Base-by-base conservation (phyloP, 2,113 vertebrate species). In the Strix uralensis region DNA sequence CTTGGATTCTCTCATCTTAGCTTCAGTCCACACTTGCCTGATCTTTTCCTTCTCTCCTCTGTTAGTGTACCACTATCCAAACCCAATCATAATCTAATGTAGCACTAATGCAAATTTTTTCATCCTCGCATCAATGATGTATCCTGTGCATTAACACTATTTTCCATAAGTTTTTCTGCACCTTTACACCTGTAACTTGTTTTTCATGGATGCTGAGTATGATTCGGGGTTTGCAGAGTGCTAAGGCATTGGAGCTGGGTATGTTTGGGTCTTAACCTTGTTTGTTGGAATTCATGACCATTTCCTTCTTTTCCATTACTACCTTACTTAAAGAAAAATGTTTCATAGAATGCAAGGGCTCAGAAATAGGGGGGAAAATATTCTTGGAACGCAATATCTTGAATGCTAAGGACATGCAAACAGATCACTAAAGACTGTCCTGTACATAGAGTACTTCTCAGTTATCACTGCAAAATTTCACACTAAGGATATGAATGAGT, bases 71-170 rank as follows among this genome's bases (percentile, higher is more conserved):
- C 42, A 11, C 29, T 63, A 2, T 57, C 46, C 42, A 86, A 81
- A 72, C 16, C 27, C 51, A 47, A 10, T 19, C 0, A 0, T 29
- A 72, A 12, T 42, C n/a, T 40, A 57, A 20, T 2, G 0, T 36
- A 27, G 4, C 27, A 9, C 6, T 79, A 80, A 78, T 44, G 14
- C 6, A 55, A 10, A 6, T 5, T 7, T 73, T 26, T 58, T 61
- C 5, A 9, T 73, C 73, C 34, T 84, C 9, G 22, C 11, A 47
- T 74, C 15, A 62, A 1, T 67, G 18, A 25, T 18, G 22, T n/a
- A 34, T 26, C 13, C 15, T 36, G 9, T 51, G n/a, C 5, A 1
- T 23, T 51, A 9, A 27, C 6, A 38, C 23, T 49, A 34, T 47
- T 83, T 88, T 69, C 38, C 1, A 0, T 46, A 77, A 62, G 5